phyloP scores from a whole-genome alignment of 2,797 vertebrate species.

The Arnoldichthys spilopterus region DNA sequence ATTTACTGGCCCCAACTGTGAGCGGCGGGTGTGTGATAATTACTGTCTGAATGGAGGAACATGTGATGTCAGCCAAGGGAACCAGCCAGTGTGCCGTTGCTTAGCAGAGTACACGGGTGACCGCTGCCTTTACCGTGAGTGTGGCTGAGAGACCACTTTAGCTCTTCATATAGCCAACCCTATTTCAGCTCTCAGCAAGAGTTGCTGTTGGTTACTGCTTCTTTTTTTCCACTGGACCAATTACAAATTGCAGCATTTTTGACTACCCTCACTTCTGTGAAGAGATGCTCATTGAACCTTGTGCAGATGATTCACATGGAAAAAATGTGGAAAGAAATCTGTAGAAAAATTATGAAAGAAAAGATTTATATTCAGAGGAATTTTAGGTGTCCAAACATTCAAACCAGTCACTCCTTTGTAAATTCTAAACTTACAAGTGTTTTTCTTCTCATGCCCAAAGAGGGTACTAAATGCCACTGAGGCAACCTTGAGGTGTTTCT shows the following conservation, averaged over 20 bases:
- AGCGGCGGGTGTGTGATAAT: constrained; percentile 86
- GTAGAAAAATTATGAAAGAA: constrained; percentile 8
- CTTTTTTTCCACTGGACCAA: not conserved
- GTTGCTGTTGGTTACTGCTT: not conserved
- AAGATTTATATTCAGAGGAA: not conserved
- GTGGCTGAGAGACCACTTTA: not conserved
- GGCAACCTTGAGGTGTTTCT: constrained; percentile 71
- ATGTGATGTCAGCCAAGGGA: constrained; percentile 89
- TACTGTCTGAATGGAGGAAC: constrained; percentile 93
- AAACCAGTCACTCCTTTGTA: not conserved
- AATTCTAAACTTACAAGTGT: not conserved
- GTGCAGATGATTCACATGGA: not conserved
- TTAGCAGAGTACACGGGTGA: constrained; percentile 92
- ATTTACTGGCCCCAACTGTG: constrained; percentile 92
- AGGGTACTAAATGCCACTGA: constrained; percentile 64
- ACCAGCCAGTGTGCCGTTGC: constrained; percentile 92
- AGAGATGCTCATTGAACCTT: not conserved
- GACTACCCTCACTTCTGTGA: not conserved
- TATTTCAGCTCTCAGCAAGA: not conserved
- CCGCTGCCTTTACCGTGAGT: constrained; percentile 95
- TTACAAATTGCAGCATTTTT: not conserved
- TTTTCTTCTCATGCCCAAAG: constrained; percentile 51
- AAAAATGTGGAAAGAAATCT: not conserved
- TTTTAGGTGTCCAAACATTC: constrained; percentile 11
- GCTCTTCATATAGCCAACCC: not conserved